These are phyloP conservation scores for Artibeus lituratus DNA, from an alignment of 2,797 vertebrate species.

Conservation along the genomic window DNA sequence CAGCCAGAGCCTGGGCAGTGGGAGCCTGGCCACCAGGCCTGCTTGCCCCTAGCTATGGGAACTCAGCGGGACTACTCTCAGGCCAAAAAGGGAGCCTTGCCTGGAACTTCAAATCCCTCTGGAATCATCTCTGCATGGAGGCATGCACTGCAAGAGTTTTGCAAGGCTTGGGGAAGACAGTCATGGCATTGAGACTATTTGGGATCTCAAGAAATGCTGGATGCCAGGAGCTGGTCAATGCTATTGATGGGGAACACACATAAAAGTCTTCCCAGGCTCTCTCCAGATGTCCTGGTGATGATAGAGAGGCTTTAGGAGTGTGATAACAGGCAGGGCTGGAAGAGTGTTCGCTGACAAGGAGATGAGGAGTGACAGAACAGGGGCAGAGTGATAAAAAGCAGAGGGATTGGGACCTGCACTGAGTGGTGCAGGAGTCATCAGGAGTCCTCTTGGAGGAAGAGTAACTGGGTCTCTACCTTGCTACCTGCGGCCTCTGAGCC, in stretches of 20 bases:
- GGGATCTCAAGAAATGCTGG: slow-evolving; percentile 26
- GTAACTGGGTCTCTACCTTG: background rate
- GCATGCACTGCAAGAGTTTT: background rate
- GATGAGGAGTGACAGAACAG: background rate
- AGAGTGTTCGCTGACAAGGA: background rate
- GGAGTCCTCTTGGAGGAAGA: background rate
- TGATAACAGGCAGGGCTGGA: background rate
- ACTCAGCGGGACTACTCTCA: background rate
- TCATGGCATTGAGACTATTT: background rate
- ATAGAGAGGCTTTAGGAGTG: background rate
- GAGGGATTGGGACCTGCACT: background rate
- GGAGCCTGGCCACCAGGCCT: background rate
- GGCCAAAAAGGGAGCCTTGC: background rate
- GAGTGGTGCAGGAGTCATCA: no score
- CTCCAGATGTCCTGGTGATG: background rate
- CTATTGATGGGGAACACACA: slow-evolving; percentile 38
- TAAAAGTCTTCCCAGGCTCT: slow-evolving; percentile 21
- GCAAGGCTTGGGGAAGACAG: background rate
- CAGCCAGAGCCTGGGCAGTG: no score
- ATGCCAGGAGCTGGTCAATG: slow-evolving; percentile 4
- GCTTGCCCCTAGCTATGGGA: background rate
- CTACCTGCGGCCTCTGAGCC: background rate
- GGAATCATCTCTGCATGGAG: background rate
- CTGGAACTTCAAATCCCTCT: background rate
- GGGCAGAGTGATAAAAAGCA: background rate